A percentile compares a stretch with the other conserved stretches of the same genome.
Conservation (phyloP, 2,888 invertebrate species). For the Papilio gigon region DNA sequence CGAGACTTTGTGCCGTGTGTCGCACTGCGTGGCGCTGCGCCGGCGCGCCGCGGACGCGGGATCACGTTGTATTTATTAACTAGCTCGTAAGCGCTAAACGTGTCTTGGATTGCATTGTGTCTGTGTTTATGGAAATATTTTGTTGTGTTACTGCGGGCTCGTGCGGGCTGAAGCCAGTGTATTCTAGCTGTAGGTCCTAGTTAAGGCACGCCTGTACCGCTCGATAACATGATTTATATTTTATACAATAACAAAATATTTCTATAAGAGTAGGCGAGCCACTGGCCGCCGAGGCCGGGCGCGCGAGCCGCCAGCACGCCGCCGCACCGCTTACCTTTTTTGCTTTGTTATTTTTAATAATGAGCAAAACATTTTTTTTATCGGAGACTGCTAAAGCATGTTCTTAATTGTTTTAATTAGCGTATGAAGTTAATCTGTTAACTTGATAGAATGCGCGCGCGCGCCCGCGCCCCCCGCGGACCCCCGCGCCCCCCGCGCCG, state of each 20-base stretch:
- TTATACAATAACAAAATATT: slow-evolving; percentile 10
- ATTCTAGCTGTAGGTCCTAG: not conserved
- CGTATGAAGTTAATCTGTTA: not conserved
- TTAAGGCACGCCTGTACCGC: not conserved
- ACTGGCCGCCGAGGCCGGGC: not conserved
- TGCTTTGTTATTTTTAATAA: slow-evolving; percentile 18
- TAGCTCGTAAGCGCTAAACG: slow-evolving; percentile 63
- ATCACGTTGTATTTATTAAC: slow-evolving; percentile 66
- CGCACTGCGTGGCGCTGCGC: not conserved
- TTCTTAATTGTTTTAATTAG: not conserved
- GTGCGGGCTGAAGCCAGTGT: not conserved
- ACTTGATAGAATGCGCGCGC: no score
- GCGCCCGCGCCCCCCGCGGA: no score
- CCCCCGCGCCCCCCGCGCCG: no score
- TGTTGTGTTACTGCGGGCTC: not conserved
- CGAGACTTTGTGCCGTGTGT: not conserved
- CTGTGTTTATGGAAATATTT: slow-evolving; percentile 50
- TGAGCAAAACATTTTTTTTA: slow-evolving; percentile 9
- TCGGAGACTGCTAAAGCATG: not conserved
- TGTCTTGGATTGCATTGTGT: slow-evolving; percentile 55
- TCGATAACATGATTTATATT: not conserved
- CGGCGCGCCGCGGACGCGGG: slow-evolving; percentile 7
- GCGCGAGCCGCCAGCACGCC: not conserved
- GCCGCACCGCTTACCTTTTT: not conserved
- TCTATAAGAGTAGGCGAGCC: slow-evolving; percentile 6